Base-by-base conservation (phyloP, 2,888 invertebrate genomes). In the Gastrophysa polygoni region DNA sequence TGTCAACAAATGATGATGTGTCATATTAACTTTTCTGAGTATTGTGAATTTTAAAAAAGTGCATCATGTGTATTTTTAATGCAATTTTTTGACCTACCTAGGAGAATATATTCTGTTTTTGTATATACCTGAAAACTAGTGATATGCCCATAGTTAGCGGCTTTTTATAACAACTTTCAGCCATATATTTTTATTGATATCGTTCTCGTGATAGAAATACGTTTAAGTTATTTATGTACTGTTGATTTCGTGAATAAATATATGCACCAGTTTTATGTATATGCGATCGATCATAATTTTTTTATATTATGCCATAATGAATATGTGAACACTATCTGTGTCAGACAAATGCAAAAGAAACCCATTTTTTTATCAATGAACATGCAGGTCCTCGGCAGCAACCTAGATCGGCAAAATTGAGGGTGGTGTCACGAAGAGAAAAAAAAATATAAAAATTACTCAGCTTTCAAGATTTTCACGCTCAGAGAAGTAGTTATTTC, bases 181-280 rank as follows among this genome's bases (percentile, higher is more conserved):
- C 72, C 71, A 71, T 72, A 67, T 64, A 62, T 68, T 68, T 65
- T 67, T 71, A 71, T 71, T 73, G 73, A 71, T 68, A 68, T 66
- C 68, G 66, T 69, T 63, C 68, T 66, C 66, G 71, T 73, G 71
- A 71, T 73, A 70, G 70, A 60, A 64, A 61, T 64, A 58, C 52
- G 58, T 57, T 63, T 65, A 66, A 68, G 67, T 68, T 67, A 67
- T 67, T 68, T 67, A 67, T 65, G 65, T 67, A 64, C 49, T 54
- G 58, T 65, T 64, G 59, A 61, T 68, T 65, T 56, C 66, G 59
- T 65, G 57, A 58, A 68, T 47, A 54, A 67, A 66, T 64, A 68
- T 64, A 67, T 69, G 68, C 68, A 69, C 68, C 57, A 59, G 64
- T 68, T 68, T 63, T 44, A 17, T n/a, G 17, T 44, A 44, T 17